Percentiles rank a stretch among this genome's conserved stretches.
These are phyloP conservation scores for Mus spretus DNA, from an alignment of 2,797 vertebrate species.

Conservation along the genomic window DNA sequence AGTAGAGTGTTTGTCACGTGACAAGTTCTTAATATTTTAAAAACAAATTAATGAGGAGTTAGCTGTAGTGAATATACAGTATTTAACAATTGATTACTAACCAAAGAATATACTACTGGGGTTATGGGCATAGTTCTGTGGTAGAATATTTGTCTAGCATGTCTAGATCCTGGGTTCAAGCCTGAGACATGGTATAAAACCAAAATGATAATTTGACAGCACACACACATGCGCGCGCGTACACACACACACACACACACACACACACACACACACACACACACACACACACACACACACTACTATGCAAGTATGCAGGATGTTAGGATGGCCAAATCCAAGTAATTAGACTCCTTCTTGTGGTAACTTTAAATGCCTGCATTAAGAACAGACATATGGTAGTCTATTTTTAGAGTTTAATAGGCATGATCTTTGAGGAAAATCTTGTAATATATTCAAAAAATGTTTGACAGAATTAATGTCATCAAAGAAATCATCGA, in stretches of 20 bases:
- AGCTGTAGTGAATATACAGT: not conserved
- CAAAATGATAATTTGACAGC: constrained; percentile 6
- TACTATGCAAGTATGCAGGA: not conserved
- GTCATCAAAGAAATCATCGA: constrained; percentile 26
- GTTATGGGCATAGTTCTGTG: not conserved
- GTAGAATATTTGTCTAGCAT: not conserved
- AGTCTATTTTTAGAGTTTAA: not conserved
- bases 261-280: not conserved
- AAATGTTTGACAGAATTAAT: constrained; percentile 42
- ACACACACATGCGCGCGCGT: no score
- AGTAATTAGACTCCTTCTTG: not conserved
- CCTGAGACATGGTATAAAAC: not conserved
- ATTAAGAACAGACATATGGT: constrained; percentile 1
- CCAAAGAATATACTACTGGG: not conserved
- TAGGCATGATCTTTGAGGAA: not conserved
- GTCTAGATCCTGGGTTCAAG: not conserved
- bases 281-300: not conserved
- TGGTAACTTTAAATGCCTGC: not conserved
- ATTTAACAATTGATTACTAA: not conserved
- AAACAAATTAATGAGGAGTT: not conserved
- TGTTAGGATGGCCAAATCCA: not conserved
- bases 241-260: no score
- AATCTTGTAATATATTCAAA: not conserved
- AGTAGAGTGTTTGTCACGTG: not conserved
- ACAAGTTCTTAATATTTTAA: not conserved